Percentiles rank a stretch among this genome's conserved stretches.
Conservation (phyloP, 2,113 vertebrate genomes). For the Ploceus nigricollis region DNA sequence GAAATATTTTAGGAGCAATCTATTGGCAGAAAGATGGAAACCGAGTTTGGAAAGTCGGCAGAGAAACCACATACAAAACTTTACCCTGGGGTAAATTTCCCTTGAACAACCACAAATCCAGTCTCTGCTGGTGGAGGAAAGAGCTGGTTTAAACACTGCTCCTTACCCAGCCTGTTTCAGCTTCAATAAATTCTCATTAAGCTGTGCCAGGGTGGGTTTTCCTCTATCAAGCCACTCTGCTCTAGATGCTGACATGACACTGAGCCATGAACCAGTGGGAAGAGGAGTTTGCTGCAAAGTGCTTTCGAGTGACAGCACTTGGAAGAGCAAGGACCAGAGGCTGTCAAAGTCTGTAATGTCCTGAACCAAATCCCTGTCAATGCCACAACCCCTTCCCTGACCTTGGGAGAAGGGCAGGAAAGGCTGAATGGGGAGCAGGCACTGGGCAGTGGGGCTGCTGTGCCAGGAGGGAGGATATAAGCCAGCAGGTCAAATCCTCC, state of each 20-base stretch:
- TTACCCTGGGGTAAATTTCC: not conserved
- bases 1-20: not conserved
- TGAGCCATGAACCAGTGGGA: not conserved
- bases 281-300: not conserved
- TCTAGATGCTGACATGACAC: not conserved
- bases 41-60: not conserved
- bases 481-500: not conserved
- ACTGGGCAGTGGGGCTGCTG: not conserved
- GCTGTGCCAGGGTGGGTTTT: not conserved
- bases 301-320: not conserved
- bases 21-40: constrained; percentile 17
- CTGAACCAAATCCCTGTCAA: not conserved
- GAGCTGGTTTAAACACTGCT: not conserved
- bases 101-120: not conserved
- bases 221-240: not conserved
- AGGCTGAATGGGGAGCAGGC: not conserved
- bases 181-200: not conserved
- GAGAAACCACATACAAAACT: not conserved
- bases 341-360: not conserved
- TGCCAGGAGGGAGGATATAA: not conserved
- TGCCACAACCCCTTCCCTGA: not conserved
- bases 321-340: not conserved
- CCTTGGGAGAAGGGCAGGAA: not conserved
- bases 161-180: not conserved
- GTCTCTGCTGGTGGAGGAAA: not conserved